Conservation (phyloP, 2,797 vertebrate species). For the Tokudaia muenninki region DNA sequence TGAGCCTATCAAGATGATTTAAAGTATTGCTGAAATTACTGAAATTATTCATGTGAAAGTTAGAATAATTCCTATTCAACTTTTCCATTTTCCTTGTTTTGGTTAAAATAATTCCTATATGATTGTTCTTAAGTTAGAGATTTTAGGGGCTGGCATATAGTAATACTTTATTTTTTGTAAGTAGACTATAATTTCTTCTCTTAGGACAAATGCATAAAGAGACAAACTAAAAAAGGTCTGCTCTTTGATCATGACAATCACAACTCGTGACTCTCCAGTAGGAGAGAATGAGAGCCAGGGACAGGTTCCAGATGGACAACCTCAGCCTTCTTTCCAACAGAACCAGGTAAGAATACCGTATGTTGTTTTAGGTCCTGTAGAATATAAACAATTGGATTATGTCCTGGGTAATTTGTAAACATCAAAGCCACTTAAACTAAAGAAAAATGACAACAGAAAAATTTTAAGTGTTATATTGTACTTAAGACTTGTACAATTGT, state of each 20-base stretch:
- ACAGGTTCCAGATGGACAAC: constrained; percentile 97
- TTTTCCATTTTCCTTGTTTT: constrained; percentile 30
- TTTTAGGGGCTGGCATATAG: constrained; percentile 93
- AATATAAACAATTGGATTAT: background rate
- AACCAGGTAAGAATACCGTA: constrained; percentile 92
- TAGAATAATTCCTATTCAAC: background rate
- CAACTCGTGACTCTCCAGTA: constrained; percentile 98
- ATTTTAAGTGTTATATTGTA: background rate
- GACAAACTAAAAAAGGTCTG: constrained; percentile 99
- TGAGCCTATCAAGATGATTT: background rate
- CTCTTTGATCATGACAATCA: constrained; percentile 99
- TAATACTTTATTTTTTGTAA: constrained; percentile 93
- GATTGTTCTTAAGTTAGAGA: constrained; percentile 95
- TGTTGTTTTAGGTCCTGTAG: background rate
- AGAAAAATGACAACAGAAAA: background rate
- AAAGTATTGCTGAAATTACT: background rate
- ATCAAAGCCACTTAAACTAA: background rate
- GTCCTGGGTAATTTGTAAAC: background rate
- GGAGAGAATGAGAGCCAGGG: constrained; percentile 98
- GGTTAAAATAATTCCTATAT: constrained; percentile 98
- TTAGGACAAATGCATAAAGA: constrained; percentile 95
- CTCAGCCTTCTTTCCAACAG: constrained; percentile 96
- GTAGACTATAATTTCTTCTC: constrained; percentile 96
- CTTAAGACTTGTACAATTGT: background rate
- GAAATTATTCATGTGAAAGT: background rate